Evolutionary conservation across 2,113 vertebrate species (phyloP), one percentile per base, ranked within the genome.

Genomic region (Rhea pennata): DNA sequence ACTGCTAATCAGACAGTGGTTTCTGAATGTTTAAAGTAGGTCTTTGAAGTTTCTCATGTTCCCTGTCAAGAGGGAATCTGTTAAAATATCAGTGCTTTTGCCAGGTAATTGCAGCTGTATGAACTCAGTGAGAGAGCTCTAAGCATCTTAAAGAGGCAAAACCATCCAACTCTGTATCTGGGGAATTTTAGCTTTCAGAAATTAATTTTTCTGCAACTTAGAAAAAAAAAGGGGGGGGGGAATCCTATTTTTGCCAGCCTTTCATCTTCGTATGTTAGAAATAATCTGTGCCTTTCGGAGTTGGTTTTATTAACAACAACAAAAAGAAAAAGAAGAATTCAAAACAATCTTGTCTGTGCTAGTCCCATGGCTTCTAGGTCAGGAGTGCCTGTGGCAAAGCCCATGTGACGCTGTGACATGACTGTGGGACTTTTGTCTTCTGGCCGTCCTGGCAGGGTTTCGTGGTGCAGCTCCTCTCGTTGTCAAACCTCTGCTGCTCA

Each of bases 361-460:
- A 5, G 12, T 67, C 3, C 3, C 33, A 20, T 26, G 23, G 27
- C n/a, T 91, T 40, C 16, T 1, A 3, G 7, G 2, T 70, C 19
- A 36, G 12, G 51, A 51, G 17, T 27, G 10, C 29, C 14, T 19
- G 29, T 39, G 26, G 12, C 39, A 3, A 36, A 50, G 39, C 29
- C 29, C 0, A 0, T 54, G 50, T 0, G 7, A 2, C 39, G 73
- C 21, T 71, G 73, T 71, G 42, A 17, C 16, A 10, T n/a, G 70
- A n/a, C 65, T 72, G 26, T 31, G 65, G 42, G n/a, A 22, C 0
- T 0, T 0, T 29, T 74, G 54, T 65, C 27, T 83, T n/a, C 40
- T 1, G 3, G 66, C 42, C 64, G 23, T 12, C 16, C 9, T 0
- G 0, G 24, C 46, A 48, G 7, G 17, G 7, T 48, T 48, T 48